Percentiles rank a stretch among this genome's conserved stretches.
phyloP scores from a whole-genome alignment of 1,140 invertebrate genomes.

The Ostrea denselamellosa region DNA sequence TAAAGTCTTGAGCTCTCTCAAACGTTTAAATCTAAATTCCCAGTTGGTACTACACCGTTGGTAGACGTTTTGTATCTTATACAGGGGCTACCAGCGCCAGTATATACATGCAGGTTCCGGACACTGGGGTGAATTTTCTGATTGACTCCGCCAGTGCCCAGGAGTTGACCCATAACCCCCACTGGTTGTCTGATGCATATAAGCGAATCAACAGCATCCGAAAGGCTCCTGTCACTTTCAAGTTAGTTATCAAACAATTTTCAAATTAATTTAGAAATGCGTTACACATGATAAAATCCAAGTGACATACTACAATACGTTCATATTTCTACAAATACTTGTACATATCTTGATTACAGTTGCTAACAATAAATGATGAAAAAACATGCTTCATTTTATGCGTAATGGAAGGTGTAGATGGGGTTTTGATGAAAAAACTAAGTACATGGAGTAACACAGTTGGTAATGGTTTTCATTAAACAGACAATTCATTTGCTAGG shows the following conservation, averaged over 20 bases:
- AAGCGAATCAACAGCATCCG: constrained; percentile 53
- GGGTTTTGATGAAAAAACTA: no score
- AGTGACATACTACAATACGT: no score
- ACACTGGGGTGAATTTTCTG: constrained; percentile 52
- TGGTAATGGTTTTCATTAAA: no score
- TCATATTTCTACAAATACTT: no score
- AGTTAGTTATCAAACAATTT: constrained; percentile 40
- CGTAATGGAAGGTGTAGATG: no score
- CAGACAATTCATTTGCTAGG: background rate
- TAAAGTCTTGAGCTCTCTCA: background rate
- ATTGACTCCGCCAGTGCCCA: constrained; percentile 51
- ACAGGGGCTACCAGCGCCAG: background rate
- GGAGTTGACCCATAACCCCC: constrained; percentile 42
- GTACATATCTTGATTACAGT: no score
- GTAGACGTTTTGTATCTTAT: background rate
- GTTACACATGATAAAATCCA: no score
- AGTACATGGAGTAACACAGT: no score
- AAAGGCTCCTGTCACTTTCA: constrained; percentile 56
- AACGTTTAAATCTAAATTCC: background rate
- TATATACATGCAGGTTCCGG: constrained; percentile 54
- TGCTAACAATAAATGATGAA: no score
- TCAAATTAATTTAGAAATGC: background rate
- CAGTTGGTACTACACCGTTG: background rate
- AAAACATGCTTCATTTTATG: no score
- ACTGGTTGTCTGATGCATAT: constrained; percentile 53